Conservation (phyloP, 1,140 invertebrate genomes). For the Drosophila pachea region DNA sequence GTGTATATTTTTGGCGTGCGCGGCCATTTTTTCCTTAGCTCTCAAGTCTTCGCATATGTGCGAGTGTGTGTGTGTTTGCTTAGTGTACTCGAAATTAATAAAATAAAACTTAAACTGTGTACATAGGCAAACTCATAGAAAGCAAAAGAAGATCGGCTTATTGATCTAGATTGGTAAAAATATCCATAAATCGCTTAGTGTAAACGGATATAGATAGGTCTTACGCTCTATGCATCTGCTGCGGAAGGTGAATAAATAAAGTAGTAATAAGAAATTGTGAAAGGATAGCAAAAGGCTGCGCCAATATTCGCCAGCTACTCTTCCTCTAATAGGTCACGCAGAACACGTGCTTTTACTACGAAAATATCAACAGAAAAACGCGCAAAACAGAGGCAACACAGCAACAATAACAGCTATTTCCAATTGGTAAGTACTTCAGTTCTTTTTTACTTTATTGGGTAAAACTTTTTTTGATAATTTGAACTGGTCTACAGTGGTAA, state of each 20-base stretch:
- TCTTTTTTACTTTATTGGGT: slow-evolving; percentile 50
- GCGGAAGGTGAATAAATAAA: slow-evolving; percentile 27
- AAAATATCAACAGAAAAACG: slow-evolving; percentile 55
- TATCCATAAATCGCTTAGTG: slow-evolving; percentile 14
- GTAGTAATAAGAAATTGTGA: slow-evolving; percentile 7
- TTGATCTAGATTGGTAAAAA: background rate
- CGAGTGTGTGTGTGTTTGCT: slow-evolving; percentile 28
- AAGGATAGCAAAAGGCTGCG: slow-evolving; percentile 15
- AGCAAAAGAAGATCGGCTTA: slow-evolving; percentile 13
- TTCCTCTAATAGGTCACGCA: slow-evolving; percentile 31
- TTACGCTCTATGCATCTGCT: background rate
- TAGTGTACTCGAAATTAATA: slow-evolving; percentile 53
- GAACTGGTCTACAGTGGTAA: background rate
- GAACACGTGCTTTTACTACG: slow-evolving; percentile 60
- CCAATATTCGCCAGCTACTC: slow-evolving; percentile 1
- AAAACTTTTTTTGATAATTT: slow-evolving; percentile 31
- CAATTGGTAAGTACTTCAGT: slow-evolving; percentile 57
- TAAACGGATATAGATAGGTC: slow-evolving; percentile 13
- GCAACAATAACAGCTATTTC: slow-evolving; percentile 19
- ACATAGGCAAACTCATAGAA: slow-evolving; percentile 34
- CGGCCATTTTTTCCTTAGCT: slow-evolving; percentile 70
- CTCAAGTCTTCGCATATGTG: slow-evolving; percentile 32
- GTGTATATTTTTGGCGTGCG: slow-evolving; percentile 74
- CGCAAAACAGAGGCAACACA: slow-evolving; percentile 11
- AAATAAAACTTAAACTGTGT: slow-evolving; percentile 50